phyloP scores from a whole-genome alignment of 2,797 vertebrate genomes.

The Serranus cabrilla region DNA sequence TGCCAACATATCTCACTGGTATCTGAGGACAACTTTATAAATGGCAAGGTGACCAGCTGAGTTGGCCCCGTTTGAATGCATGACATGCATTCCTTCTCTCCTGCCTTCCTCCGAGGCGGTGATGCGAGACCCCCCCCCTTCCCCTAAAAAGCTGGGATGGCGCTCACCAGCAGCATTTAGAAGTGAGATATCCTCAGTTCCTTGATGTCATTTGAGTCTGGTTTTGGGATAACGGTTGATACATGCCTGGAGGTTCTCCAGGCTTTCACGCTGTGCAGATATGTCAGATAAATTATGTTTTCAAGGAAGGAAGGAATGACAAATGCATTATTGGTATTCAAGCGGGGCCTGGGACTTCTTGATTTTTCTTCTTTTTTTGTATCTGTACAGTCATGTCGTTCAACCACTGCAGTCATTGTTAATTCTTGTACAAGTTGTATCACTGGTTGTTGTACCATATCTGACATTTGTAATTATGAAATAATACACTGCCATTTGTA shows the following conservation, averaged over 20 bases:
- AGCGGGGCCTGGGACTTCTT: slow-evolving; percentile 72
- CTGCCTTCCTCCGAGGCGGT: slow-evolving; percentile 40
- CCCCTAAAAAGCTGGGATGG: slow-evolving; percentile 11
- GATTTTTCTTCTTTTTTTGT: slow-evolving; percentile 72
- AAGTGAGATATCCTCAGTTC: slow-evolving; percentile 47
- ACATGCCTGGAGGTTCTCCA: slow-evolving; percentile 30
- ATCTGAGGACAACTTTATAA: slow-evolving; percentile 80
- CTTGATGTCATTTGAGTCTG: slow-evolving; percentile 44
- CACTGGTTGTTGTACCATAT: slow-evolving; percentile 89
- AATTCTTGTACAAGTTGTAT: slow-evolving; percentile 90
- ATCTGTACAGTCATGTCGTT: slow-evolving; percentile 88
- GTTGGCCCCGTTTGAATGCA: slow-evolving; percentile 75
- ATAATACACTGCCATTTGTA: slow-evolving; percentile 91
- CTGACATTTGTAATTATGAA: slow-evolving; percentile 91
- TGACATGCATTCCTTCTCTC: slow-evolving; percentile 58
- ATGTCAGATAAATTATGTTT: slow-evolving; percentile 36
- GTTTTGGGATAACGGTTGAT: slow-evolving; percentile 40
- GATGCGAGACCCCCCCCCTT: slow-evolving; percentile 12
- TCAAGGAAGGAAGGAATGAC: slow-evolving; percentile 45
- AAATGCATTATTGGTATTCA: slow-evolving; percentile 67
- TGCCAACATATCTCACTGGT: slow-evolving; percentile 84
- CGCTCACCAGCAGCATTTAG: slow-evolving; percentile 26
- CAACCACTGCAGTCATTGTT: slow-evolving; percentile 90
- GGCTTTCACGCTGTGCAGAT: slow-evolving; percentile 38
- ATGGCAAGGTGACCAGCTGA: slow-evolving; percentile 75